Evolutionary conservation across 2,888 invertebrate species (phyloP), one percentile per base, ranked within the genome.

Genomic region (Apantesis nais): DNA sequence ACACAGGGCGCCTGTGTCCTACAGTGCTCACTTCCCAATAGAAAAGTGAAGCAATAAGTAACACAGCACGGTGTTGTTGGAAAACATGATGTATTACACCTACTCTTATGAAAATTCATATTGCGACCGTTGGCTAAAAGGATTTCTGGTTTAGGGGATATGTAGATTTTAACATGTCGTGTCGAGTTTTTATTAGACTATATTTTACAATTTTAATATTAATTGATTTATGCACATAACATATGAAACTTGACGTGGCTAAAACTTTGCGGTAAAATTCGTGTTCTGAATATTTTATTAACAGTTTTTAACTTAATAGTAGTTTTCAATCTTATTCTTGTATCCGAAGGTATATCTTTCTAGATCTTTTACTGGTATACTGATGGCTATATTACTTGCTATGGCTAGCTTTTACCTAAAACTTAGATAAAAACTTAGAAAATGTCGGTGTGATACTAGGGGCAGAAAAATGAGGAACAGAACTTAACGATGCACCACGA

Each of bases 31-130:
- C 63, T 61, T 52, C 58, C 62, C 52, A 67, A 71, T 48, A 61
- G 34, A 62, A 71, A 71, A 72, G 3, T 62, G 66, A 70, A 60
- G n/a, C 44, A 65, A 55, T 65, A 76, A 73, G 70, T 64, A 71
- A 80, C 80, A 80, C 74, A 22, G 73, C 69, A 68, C 64, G 64
- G 74, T 66, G 70, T 72, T 73, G 73, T 72, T 78, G 83, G 71
- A 81, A 83, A 65, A 76, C 78, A 63, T 70, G 41, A 66, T 55
- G 58, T 69, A 74, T 76, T 75, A 77, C 68, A 76, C 72, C 64
- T 71, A 74, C 74, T 74, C 71, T 80, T 83, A 82, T 83, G 82
- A 82, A 82, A 82, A 82, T 82, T 83, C 83, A 80, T 81, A 77
- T 62, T 71, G 76, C 74, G 73, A 79, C 74, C 74, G 81, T 80